Evolutionary conservation across 1,140 invertebrate genomes (phyloP).

Genomic region (Euwallacea fornicatus): DNA sequence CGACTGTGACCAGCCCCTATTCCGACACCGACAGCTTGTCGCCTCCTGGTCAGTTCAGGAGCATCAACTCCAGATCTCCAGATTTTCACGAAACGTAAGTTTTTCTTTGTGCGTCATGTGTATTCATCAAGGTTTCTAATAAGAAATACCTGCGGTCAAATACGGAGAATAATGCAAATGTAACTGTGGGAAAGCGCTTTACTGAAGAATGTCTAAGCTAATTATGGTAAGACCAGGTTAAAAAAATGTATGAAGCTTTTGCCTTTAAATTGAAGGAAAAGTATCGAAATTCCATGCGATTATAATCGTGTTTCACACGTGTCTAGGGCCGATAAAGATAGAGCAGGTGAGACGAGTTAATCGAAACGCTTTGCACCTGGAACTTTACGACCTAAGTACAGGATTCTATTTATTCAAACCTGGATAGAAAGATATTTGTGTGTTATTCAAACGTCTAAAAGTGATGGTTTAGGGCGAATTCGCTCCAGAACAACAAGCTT

Average conservation of each 20-base stretch:
- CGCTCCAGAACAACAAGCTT: too few species aligned
- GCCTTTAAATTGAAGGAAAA: neutral
- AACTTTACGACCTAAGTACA: too few species aligned
- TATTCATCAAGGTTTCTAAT: neutral
- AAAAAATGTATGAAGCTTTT: neutral
- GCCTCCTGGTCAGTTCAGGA: slow-evolving; percentile 49
- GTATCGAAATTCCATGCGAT: neutral
- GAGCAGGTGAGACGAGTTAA: too few species aligned
- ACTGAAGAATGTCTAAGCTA: neutral
- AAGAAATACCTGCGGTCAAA: neutral
- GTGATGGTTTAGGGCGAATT: too few species aligned
- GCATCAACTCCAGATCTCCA: slow-evolving; percentile 49
- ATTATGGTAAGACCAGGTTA: neutral
- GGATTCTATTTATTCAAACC: too few species aligned
- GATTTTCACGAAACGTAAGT: slow-evolving; percentile 57
- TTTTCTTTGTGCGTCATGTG: neutral
- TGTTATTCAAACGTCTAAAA: too few species aligned
- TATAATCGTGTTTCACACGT: too few species aligned
- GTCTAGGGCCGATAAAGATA: too few species aligned
- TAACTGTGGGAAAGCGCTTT: neutral
- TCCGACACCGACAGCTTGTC: slow-evolving; percentile 52
- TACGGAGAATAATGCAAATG: slow-evolving; percentile 3
- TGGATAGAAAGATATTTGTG: too few species aligned
- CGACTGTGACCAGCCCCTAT: slow-evolving; percentile 46
- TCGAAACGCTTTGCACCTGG: too few species aligned